Conservation (phyloP, 2,797 vertebrate genomes). For the Enteromius trimaculatus region DNA sequence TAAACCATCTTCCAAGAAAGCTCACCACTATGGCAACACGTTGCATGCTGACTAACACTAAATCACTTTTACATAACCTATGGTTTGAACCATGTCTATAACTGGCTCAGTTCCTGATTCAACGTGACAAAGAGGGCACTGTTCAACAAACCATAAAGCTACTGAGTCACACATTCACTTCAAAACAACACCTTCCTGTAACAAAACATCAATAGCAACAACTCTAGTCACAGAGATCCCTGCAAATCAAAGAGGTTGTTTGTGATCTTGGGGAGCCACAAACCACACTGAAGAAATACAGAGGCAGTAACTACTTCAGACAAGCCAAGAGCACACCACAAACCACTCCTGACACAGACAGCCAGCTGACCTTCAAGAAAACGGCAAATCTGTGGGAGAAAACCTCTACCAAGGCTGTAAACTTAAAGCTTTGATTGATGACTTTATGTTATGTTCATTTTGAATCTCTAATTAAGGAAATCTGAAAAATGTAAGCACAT, state of each 20-base stretch:
- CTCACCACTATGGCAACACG: neutral
- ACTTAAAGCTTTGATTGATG: no score
- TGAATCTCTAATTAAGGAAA: no score
- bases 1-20: neutral
- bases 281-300: conserved; percentile 29
- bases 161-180: neutral
- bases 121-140: conserved; percentile 20
- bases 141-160: conserved; percentile 27
- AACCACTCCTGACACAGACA: neutral
- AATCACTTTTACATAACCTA: conserved; percentile 3
- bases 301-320: conserved; percentile 30
- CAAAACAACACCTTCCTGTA: neutral
- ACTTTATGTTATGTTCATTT: no score
- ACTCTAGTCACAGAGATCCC: neutral
- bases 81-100: neutral
- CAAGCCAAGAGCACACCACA: conserved; percentile 33
- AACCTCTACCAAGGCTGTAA: neutral
- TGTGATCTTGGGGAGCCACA: conserved; percentile 13
- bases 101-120: conserved; percentile 18
- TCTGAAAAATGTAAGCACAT: no score
- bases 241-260: conserved; percentile 15
- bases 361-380: neutral
- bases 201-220: conserved; percentile 9
- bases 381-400: neutral
- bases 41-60: conserved; percentile 9